Evolutionary conservation across 2,888 invertebrate species (phyloP).

Genomic region (Orthosia incerta): DNA sequence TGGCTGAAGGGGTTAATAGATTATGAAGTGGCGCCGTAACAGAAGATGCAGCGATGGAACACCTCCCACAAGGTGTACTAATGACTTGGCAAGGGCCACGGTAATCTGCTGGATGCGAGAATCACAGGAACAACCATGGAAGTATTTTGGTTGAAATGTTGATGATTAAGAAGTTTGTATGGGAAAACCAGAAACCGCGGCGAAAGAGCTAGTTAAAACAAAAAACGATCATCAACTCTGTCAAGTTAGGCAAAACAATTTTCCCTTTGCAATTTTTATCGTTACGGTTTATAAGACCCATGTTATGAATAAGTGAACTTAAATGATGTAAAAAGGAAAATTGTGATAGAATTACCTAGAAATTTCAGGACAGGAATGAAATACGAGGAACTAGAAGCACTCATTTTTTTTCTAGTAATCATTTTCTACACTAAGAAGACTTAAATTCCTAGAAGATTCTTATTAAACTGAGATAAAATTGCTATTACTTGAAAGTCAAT

Average conservation of each 20-base stretch:
- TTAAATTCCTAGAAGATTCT: not conserved
- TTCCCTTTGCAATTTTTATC: not conserved
- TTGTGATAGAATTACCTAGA: not conserved
- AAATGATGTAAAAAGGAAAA: conserved; percentile 7
- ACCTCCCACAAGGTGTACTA: too few species aligned
- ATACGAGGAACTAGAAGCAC: not conserved
- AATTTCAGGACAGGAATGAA: not conserved
- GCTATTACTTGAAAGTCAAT: not conserved
- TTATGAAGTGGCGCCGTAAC: too few species aligned
- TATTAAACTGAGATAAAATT: not conserved
- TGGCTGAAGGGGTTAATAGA: too few species aligned
- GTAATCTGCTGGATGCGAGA: too few species aligned
- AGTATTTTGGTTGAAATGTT: too few species aligned
- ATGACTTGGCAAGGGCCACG: too few species aligned
- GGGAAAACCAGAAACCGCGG: not conserved
- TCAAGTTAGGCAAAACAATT: not conserved
- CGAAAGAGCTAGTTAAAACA: not conserved
- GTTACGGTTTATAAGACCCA: not conserved
- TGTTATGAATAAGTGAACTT: conserved; percentile 11
- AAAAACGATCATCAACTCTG: not conserved
- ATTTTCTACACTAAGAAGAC: not conserved
- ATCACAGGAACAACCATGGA: too few species aligned
- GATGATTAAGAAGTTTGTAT: too few species aligned
- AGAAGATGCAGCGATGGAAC: too few species aligned
- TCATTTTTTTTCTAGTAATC: not conserved